Conservation (phyloP, 2,797 vertebrate species). For the Phoeniculus purpureus region DNA sequence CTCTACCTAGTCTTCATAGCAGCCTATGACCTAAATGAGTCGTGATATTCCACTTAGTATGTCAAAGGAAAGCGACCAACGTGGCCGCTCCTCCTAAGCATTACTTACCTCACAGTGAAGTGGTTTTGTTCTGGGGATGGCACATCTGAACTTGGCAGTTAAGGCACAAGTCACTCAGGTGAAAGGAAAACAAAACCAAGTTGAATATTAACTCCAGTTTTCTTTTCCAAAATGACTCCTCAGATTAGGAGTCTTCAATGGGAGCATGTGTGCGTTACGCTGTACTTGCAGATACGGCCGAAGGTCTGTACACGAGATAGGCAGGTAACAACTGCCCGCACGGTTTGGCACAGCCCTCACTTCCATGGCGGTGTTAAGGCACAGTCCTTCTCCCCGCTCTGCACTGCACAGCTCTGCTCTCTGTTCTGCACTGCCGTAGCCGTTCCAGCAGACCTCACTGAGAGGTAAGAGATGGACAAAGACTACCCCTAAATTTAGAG, state of each 20-base stretch:
- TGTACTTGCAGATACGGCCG: not conserved
- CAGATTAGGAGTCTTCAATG: not conserved
- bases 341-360: not conserved
- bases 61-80: not conserved
- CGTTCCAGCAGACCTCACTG: not conserved
- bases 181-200: not conserved
- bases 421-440: not conserved
- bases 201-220: conserved; percentile 47
- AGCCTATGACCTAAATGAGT: conserved; percentile 55
- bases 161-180: not conserved
- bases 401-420: not conserved
- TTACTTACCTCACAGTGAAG: not conserved
- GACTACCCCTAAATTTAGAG: not conserved
- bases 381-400: not conserved
- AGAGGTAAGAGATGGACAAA: not conserved
- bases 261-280: not conserved
- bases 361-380: not conserved
- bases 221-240: not conserved
- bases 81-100: not conserved
- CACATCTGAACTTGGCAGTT: not conserved
- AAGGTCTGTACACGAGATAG: conserved; percentile 17
- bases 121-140: not conserved
- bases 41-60: conserved; percentile 46
- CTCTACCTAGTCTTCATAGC: conserved; percentile 60
- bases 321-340: not conserved